Conservation (phyloP, 2,797 vertebrate genomes). For the Pangasius sanitwongsei region DNA sequence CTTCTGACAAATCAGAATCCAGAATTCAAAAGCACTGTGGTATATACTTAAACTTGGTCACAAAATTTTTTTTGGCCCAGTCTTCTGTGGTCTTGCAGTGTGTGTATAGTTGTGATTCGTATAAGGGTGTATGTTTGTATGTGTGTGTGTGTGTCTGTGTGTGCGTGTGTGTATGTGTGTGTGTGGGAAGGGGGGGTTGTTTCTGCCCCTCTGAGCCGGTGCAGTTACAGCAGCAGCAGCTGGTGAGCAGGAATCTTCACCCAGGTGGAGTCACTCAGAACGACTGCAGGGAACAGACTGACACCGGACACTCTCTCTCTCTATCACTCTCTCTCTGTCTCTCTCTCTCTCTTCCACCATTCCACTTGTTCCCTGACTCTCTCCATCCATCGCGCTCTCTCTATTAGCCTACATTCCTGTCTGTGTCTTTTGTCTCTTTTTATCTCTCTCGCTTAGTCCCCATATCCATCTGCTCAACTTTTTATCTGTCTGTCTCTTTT, state of each 20-base stretch:
- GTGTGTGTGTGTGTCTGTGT: background rate
- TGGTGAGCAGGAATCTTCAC: constrained; percentile 59
- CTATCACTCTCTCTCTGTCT: background rate
- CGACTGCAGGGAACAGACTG: constrained; percentile 36
- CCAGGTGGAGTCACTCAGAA: constrained; percentile 28
- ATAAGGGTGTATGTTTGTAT: background rate
- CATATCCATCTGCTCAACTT: background rate
- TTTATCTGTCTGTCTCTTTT: background rate
- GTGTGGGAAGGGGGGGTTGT: background rate
- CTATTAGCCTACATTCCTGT: background rate
- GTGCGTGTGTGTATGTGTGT: background rate
- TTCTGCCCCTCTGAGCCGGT: constrained; percentile 10
- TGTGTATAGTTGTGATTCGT: background rate
- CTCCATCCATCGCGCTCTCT: background rate
- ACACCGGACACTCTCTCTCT: constrained; percentile 8
- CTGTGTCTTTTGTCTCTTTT: background rate
- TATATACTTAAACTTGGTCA: too few species aligned
- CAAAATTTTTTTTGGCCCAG: background rate
- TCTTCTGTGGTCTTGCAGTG: background rate
- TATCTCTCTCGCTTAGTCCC: background rate
- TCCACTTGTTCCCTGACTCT: background rate
- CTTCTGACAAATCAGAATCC: background rate
- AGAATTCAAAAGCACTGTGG: background rate
- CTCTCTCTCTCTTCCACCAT: background rate
- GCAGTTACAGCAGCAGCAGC: constrained; percentile 64